phyloP scores from a whole-genome alignment of 2,888 invertebrate species.

The Exocentrus adspersus region DNA sequence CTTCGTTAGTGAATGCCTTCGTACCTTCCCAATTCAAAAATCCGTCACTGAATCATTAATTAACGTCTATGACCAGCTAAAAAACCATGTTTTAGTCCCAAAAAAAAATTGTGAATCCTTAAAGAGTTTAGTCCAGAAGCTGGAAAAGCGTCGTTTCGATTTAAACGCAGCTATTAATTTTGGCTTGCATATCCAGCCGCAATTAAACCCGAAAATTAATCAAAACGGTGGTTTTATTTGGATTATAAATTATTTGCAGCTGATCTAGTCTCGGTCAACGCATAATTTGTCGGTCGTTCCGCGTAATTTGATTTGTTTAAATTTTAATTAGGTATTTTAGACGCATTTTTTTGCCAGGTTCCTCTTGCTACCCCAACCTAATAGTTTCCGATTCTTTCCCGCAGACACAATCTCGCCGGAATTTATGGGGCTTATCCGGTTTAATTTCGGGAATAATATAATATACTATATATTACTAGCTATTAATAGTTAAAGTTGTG shows the following conservation, averaged over 20 bases:
- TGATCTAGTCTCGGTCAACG: slow-evolving; percentile 36
- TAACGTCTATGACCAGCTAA: background rate
- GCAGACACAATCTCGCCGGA: slow-evolving; percentile 32
- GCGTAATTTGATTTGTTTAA: slow-evolving; percentile 42
- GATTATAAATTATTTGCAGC: slow-evolving; percentile 40
- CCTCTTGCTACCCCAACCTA: too few relatives aligned
- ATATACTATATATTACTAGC: slow-evolving; percentile 53
- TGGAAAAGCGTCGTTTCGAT: too few relatives aligned
- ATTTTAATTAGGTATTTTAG: slow-evolving; percentile 37
- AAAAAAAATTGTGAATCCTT: background rate
- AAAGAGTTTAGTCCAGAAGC: too few relatives aligned
- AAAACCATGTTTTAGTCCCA: too few relatives aligned
- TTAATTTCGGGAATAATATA: slow-evolving; percentile 52
- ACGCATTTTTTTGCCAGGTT: too few relatives aligned
- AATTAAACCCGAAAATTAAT: slow-evolving; percentile 6
- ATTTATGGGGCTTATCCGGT: slow-evolving; percentile 49
- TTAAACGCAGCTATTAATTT: too few relatives aligned
- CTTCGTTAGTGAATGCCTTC: slow-evolving; percentile 24
- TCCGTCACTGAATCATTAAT: slow-evolving; percentile 8
- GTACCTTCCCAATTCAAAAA: slow-evolving; percentile 19
- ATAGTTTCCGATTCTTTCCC: too few relatives aligned
- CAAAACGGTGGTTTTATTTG: slow-evolving; percentile 33
- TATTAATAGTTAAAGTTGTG: slow-evolving; percentile 55
- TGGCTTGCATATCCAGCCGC: too few relatives aligned
- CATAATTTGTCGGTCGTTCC: slow-evolving; percentile 39